Base-by-base conservation (phyloP, 2,113 vertebrate genomes). In the Saimiri boliviensis region DNA sequence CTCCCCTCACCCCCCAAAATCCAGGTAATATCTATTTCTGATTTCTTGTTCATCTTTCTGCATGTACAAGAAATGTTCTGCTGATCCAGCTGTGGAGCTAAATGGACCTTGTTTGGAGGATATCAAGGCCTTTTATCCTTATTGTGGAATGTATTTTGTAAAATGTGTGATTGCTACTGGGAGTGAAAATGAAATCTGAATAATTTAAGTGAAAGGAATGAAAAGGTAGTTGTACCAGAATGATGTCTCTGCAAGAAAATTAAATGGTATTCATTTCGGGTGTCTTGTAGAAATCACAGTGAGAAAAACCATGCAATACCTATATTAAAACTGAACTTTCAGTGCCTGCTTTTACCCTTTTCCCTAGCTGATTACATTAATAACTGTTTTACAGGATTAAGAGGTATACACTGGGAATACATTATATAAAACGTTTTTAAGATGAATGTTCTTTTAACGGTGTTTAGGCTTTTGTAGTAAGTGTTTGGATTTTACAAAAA, bases 291-390 rank as follows among this genome's bases (percentile, higher is more conserved):
- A 97, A 79, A 86, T 94, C 54, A 74, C 17, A 87, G 90, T 90
- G 89, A 93, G 76, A 90, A 92, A 90, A 92, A 47, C 40, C 54
- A 12, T 60, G 12, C 13, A 70, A 37, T 89, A 35, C 17, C 63
- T 77, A 2, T 73, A 47, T 79, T 89, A 90, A 89, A 97, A 85
- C 54, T 63, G 60, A 96, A 47, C 56, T 86, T 77, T 3, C 66
- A 91, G 86, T 91, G 76, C 79, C 80, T 70, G 0, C 70, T 66
- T 68, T 89, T 83, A 35, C 70, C 60, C 70, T 95, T 98, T 94
- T 96, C 97, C 96, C 96, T 47, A 88, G 97, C 82, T 96, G 94
- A 97, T 97, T 97, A 92, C 96, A 94, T 97, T 97, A 97, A 97
- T 97, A 97, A 97, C 92, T 95, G 70, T 96, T 96, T 94, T 95